A percentile compares a stretch with the other conserved stretches of the same genome.
These are phyloP conservation scores for Pseudopodoces humilis DNA, from an alignment of 2,113 vertebrate genomes.

Conservation along the genomic window DNA sequence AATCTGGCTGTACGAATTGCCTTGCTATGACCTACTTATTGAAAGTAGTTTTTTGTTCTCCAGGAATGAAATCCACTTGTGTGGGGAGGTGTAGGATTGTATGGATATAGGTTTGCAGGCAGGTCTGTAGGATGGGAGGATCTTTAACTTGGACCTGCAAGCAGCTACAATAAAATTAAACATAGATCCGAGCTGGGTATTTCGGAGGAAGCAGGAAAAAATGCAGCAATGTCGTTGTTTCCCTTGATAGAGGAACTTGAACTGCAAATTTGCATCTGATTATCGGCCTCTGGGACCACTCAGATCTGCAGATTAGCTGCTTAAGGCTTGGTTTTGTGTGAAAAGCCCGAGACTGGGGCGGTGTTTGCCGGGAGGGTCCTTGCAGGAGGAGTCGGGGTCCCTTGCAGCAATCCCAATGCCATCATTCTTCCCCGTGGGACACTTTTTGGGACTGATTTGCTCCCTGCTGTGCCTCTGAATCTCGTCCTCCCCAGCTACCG, in stretches of 20 bases:
- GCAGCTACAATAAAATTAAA: neutral
- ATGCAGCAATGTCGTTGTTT: neutral
- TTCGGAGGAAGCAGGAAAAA: neutral
- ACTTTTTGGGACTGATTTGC: neutral
- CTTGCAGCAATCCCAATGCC: neutral
- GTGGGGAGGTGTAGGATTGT: neutral
- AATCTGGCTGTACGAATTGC: constrained; percentile 1
- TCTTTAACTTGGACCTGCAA: neutral
- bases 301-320: neutral
- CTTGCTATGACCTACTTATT: constrained; percentile 40
- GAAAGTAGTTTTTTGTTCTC: neutral
- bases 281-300: neutral
- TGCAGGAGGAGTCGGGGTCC: neutral
- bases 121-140: neutral
- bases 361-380: neutral
- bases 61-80: neutral
- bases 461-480: neutral
- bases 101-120: neutral
- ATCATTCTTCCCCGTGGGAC: rapidly evolving
- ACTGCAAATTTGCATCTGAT: neutral
- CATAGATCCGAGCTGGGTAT: neutral
- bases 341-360: neutral
- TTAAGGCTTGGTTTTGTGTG: neutral
- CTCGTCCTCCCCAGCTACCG: neutral
- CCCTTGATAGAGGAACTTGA: neutral